Conservation (phyloP, 2,888 invertebrate species). For the Nemapogon koenigi region DNA sequence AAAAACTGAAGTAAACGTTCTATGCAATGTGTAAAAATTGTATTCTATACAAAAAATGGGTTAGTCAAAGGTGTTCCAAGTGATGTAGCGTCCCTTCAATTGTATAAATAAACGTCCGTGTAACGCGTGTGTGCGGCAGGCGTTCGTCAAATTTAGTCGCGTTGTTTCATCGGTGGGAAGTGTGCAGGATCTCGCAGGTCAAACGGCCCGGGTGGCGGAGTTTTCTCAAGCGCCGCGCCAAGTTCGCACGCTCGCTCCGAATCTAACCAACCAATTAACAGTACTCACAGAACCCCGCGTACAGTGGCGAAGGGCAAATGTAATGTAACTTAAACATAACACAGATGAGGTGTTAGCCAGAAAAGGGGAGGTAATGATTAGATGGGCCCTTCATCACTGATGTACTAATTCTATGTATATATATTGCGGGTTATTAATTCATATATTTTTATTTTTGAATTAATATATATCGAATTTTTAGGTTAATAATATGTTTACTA, state of each 20-base stretch:
- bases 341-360: too few species aligned
- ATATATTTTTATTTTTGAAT: neutral
- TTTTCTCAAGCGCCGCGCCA: conserved; percentile 71
- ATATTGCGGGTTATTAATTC: neutral
- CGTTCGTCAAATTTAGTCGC: neutral
- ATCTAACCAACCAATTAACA: conserved; percentile 57
- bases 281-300: conserved; percentile 12
- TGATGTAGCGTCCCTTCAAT: too few species aligned
- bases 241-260: conserved; percentile 78
- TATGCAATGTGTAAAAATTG: too few species aligned
- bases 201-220: conserved; percentile 71
- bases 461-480: too few species aligned
- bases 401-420: too few species aligned
- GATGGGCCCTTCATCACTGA: too few species aligned
- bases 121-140: conserved; percentile 1
- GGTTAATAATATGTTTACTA: too few species aligned
- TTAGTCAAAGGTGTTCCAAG: too few species aligned
- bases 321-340: too few species aligned
- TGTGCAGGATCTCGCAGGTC: conserved; percentile 83
- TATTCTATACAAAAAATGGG: too few species aligned
- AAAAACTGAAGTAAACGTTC: too few species aligned
- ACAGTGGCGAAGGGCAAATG: neutral
- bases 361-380: too few species aligned
- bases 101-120: conserved; percentile 6
- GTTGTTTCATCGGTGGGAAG: conserved; percentile 76